Conservation (phyloP, 2,797 vertebrate genomes). For the Amazona ochrocephala region DNA sequence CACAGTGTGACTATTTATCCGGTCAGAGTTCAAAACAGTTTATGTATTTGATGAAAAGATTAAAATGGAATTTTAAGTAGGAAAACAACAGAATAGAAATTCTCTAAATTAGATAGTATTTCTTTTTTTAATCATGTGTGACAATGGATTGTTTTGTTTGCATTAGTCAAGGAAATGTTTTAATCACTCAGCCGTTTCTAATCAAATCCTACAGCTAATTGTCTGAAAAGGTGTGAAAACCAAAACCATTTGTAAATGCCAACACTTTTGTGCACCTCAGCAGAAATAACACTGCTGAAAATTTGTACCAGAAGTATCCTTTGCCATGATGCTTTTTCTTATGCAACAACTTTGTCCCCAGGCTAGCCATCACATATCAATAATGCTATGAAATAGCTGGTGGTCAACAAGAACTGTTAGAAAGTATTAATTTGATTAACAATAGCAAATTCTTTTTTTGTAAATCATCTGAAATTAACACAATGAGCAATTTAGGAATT, state of each 20-base stretch:
- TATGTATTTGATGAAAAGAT: constrained; percentile 54
- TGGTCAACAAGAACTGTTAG: background rate
- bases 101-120: constrained; percentile 14
- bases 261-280: background rate
- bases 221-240: background rate
- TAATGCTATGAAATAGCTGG: background rate
- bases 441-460: background rate
- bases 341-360: background rate
- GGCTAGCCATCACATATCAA: background rate
- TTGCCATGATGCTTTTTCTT: background rate
- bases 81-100: constrained; percentile 35
- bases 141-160: background rate
- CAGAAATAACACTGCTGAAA: background rate
- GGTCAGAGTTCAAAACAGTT: constrained; percentile 23
- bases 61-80: constrained; percentile 46
- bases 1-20: background rate
- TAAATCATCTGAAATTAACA: background rate
- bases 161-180: background rate
- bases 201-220: background rate
- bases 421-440: background rate
- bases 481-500: background rate
- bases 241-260: background rate
- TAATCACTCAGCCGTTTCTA: background rate
- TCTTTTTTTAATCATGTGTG: constrained; percentile 1
- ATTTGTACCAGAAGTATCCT: background rate